Evolutionary conservation across 2,888 invertebrate genomes (phyloP).

Genomic region (Tiliacea citrago): DNA sequence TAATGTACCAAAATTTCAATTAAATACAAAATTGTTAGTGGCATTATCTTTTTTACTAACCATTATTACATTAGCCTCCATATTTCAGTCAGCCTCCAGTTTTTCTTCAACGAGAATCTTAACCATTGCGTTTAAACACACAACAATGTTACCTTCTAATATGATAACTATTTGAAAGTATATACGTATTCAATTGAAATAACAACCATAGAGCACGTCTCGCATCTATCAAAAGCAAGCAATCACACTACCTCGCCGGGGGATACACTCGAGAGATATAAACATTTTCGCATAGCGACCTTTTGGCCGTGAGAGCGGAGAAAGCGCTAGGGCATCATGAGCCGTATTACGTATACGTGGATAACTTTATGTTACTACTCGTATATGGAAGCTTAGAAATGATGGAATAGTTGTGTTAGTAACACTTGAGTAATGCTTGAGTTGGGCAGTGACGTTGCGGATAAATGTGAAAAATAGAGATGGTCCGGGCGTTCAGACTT

Average conservation of each 20-base stretch:
- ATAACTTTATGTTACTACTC: constrained; percentile 34
- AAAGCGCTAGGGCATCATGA: constrained; percentile 59
- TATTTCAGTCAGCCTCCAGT: not conserved
- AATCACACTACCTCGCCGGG: constrained; percentile 14
- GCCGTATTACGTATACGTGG: constrained; percentile 37
- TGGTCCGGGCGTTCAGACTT: not conserved
- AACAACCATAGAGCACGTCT: constrained; percentile 17
- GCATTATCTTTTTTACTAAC: not conserved
- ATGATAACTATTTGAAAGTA: constrained; percentile 39
- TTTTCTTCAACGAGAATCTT: not conserved
- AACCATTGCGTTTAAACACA: not conserved
- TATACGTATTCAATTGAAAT: constrained; percentile 15
- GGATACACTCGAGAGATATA: constrained; percentile 40
- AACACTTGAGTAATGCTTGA: not conserved
- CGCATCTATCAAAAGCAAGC: constrained; percentile 26
- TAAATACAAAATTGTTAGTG: not conserved
- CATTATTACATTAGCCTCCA: not conserved
- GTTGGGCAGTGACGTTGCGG: constrained; percentile 2
- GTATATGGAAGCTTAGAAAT: constrained; percentile 16
- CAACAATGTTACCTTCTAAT: constrained; percentile 14
- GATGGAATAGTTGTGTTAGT: not conserved
- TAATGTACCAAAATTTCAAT: not conserved
- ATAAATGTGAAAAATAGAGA: not conserved
- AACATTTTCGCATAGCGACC: constrained; percentile 62
- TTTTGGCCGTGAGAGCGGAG: constrained; percentile 66